These are phyloP conservation scores for Corythaeola cristata DNA, from an alignment of 2,113 vertebrate species.

Conservation along the genomic window DNA sequence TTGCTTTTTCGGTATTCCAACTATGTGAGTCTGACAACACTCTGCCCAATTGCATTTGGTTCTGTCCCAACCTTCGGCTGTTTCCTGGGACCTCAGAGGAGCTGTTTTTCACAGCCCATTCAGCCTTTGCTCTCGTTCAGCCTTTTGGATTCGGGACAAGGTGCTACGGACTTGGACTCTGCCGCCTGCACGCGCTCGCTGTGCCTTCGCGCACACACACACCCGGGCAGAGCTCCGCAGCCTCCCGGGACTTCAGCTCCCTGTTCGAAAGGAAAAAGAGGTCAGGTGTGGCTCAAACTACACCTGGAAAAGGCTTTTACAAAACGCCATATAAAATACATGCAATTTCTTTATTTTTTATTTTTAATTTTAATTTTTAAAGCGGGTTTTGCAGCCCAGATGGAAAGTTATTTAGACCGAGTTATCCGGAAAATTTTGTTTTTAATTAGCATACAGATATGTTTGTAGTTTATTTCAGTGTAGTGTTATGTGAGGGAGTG, in stretches of 20 bases:
- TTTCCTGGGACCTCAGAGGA: not conserved
- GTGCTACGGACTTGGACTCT: not conserved
- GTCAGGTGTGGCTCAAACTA: not conserved
- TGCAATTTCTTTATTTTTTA: not conserved
- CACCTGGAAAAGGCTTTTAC: not conserved
- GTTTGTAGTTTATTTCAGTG: not conserved
- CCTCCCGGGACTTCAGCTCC: not conserved
- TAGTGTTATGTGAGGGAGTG: not conserved
- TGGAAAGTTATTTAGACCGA: not conserved
- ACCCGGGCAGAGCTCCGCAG: not conserved
- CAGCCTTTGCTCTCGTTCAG: not conserved
- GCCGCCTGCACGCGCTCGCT: not conserved
- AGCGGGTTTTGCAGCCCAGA: not conserved
- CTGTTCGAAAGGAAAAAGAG: not conserved
- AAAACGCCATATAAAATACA: not conserved
- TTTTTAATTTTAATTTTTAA: not conserved
- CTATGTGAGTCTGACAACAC: not conserved
- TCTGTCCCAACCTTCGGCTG: not conserved
- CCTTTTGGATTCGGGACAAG: not conserved
- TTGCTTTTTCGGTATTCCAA: not conserved
- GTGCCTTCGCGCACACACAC: not conserved
- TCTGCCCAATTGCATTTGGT: rapidly evolving
- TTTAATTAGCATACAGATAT: not conserved
- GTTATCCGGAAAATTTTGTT: not conserved
- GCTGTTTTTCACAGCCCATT: not conserved